Evolutionary conservation across 2,888 invertebrate species (phyloP).

Genomic region (Noctua janthe): DNA sequence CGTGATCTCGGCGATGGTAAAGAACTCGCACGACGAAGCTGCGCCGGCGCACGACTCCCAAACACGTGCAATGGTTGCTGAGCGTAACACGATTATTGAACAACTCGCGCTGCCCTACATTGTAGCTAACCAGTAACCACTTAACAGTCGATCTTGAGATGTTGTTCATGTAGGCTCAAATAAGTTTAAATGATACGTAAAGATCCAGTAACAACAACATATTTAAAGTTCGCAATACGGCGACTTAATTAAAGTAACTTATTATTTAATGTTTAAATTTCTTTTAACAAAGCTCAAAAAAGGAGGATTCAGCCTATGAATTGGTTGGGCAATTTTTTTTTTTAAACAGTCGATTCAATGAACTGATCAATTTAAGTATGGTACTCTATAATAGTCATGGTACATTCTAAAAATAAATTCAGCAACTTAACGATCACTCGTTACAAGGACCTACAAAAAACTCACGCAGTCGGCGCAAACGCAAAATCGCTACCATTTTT

Average conservation of each 20-base stretch:
- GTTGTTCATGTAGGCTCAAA: neutral
- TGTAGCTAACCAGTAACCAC: conserved; percentile 40
- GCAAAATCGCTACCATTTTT: conserved; percentile 77
- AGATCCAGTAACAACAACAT: neutral
- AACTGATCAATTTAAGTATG: neutral
- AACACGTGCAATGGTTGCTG: conserved; percentile 69
- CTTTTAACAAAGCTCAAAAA: neutral
- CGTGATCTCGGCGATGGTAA: conserved; percentile 69
- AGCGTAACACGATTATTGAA: conserved; percentile 65
- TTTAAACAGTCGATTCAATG: too few relatives aligned
- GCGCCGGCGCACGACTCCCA: conserved; percentile 69
- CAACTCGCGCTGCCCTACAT: conserved; percentile 62
- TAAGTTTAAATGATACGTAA: conserved; percentile 6
- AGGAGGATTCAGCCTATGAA: neutral
- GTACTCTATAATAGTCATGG: neutral
- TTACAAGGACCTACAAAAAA: conserved; percentile 65
- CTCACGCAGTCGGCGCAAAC: conserved; percentile 60
- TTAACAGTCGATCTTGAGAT: conserved; percentile 36
- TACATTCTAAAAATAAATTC: conserved; percentile 55
- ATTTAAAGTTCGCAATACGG: neutral
- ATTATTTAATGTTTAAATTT: neutral
- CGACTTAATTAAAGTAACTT: neutral
- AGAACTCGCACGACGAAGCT: conserved; percentile 70
- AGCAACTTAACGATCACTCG: conserved; percentile 53
- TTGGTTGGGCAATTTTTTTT: neutral